Conservation (phyloP, 2,888 invertebrate species). For the Perizoma affinitatum region DNA sequence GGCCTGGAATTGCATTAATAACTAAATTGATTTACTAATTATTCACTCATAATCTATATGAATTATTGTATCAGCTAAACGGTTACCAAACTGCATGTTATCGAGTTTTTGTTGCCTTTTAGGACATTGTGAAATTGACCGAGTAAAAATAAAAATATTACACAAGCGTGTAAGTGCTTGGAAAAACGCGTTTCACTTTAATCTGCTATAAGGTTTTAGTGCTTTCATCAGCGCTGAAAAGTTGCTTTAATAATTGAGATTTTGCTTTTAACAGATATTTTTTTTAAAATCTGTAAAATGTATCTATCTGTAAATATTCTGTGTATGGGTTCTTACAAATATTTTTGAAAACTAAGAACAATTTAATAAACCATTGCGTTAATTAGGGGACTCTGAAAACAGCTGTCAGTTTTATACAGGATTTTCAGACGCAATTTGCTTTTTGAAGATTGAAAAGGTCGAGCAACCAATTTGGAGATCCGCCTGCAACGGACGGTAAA, state of each 20-base stretch:
- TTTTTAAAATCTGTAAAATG: too few relatives aligned
- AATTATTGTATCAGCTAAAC: constrained; percentile 28
- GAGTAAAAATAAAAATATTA: constrained; percentile 20
- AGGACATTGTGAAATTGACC: constrained; percentile 20
- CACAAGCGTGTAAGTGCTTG: constrained; percentile 27
- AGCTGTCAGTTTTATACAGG: background rate
- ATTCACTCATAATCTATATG: constrained; percentile 22
- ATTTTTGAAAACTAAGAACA: too few relatives aligned
- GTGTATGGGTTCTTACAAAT: too few relatives aligned
- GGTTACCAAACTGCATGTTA: constrained; percentile 22
- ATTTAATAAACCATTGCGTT: too few relatives aligned
- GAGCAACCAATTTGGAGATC: background rate
- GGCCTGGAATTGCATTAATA: constrained; percentile 23
- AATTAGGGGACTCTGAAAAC: too few relatives aligned
- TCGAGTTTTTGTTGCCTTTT: constrained; percentile 24
- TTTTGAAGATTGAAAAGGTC: background rate
- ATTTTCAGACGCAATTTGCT: background rate
- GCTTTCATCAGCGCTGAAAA: constrained; percentile 27
- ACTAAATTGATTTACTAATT: constrained; percentile 33
- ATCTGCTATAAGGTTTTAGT: constrained; percentile 19
- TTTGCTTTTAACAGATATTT: background rate
- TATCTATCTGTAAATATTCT: too few relatives aligned
- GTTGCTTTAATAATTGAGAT: constrained; percentile 1
- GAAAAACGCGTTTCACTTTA: constrained; percentile 16
- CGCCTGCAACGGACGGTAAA: background rate